Evolutionary conservation across 1,140 invertebrate genomes (phyloP), one percentile per base, ranked within the genome.

Genomic region (Aleiodes sp.): DNA sequence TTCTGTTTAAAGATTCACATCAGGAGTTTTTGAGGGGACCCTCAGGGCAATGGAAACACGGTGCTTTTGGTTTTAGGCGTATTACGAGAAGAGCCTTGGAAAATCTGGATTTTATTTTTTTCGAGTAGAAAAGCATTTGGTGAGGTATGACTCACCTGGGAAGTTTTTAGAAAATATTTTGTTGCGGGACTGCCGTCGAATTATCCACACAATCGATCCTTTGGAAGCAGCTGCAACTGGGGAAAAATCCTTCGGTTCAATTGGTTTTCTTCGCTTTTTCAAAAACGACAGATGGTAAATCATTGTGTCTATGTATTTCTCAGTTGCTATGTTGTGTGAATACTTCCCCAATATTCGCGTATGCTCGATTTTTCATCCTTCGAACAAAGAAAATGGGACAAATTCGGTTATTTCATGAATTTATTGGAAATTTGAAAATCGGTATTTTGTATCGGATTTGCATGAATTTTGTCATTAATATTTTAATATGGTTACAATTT

Each of bases 1-100:
- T 67, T 60, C 65, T 41, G 24, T 60, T 59, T 33, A 21, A 19
- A 67, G 57, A 67, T 67, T 67, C 65, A 21, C 35, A 35, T 59
- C 65, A 67, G 52, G 56, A 60, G 12, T 57, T 37, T 24, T 65
- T n/a, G 24, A 29, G 1, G 39, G 26, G 28, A 19, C 16, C 64
- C 29, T 14, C 12, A 39, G 52, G 33, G 52, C 16, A 60, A 67
- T 60, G 33, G 52, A 41, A 65, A 24, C 14, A 29, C 41, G 33
- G 61, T 63, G 24, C 16, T 46, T 19, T 46, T 19, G 41, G 4
- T 46, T n/a, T n/a, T n/a, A 46, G 41, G 8, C n/a, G n/a, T 16
- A 46, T 19, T 46, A 46, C 12, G 14, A 16, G 2, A 24, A 52
- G 46, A 9, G 19, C 21, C 46, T 24, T 4, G 16, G 21, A 52